A percentile compares a stretch with the other conserved stretches of the same genome.
phyloP scores from a whole-genome alignment of 2,113 vertebrate genomes.

The Brachypodius melanocephalos region DNA sequence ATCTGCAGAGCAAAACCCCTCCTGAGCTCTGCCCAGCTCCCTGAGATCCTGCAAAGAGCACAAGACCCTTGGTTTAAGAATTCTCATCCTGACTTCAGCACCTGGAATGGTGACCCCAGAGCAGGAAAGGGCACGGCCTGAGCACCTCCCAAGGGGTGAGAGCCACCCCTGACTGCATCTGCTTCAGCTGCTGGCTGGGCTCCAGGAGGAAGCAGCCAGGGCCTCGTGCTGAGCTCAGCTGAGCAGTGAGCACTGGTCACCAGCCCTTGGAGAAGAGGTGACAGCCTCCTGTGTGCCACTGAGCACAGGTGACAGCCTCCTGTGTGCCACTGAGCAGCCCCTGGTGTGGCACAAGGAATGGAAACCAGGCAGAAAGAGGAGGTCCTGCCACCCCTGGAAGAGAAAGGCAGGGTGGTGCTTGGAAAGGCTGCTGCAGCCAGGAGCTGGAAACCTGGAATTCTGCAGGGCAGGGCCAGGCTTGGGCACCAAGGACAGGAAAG shows the following conservation, averaged over 20 bases:
- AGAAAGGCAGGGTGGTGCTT: background rate
- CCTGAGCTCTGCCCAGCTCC: background rate
- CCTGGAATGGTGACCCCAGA: background rate
- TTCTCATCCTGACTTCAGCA: background rate
- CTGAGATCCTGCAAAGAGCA: background rate
- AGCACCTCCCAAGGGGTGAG: background rate
- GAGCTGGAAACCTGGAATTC: background rate
- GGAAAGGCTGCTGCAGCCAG: background rate
- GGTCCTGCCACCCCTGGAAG: background rate
- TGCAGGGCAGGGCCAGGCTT: background rate
- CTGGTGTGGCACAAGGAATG: background rate
- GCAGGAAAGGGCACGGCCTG: background rate
- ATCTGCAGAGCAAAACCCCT: background rate
- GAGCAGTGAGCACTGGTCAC: rapidly evolving
- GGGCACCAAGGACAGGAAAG: background rate
- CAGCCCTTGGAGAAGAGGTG: background rate
- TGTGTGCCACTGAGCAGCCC: background rate
- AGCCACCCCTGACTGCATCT: background rate
- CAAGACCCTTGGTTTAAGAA: background rate
- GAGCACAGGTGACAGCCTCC: too few relatives aligned
- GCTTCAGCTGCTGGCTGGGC: background rate
- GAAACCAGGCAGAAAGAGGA: background rate
- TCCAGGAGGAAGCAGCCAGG: background rate
- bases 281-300: background rate
- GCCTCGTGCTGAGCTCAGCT: rapidly evolving